A percentile compares a stretch with the other conserved stretches of the same genome.
These are phyloP conservation scores for Saguinus midas DNA, from an alignment of 2,113 vertebrate species.

Conservation along the genomic window DNA sequence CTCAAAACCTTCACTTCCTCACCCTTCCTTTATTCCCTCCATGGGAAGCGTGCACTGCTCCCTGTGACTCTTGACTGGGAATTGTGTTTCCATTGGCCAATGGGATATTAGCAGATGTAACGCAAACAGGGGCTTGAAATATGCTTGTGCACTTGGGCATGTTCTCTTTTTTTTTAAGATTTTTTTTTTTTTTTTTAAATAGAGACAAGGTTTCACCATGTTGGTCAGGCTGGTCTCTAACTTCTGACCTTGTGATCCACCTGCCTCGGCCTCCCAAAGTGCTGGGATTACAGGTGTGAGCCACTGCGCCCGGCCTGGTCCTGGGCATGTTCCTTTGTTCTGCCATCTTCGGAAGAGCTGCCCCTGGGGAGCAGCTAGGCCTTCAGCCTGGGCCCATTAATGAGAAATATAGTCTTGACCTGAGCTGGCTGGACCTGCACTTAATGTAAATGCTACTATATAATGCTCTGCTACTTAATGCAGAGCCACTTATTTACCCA, in stretches of 20 bases:
- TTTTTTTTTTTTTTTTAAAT: no score
- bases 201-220: no score
- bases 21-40: no score
- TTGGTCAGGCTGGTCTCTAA: no score
- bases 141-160: not conserved
- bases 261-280: no score
- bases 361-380: not conserved
- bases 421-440: not conserved
- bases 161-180: not conserved
- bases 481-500: not conserved
- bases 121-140: not conserved
- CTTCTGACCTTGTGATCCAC: no score
- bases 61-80: not conserved
- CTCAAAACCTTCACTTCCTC: not conserved
- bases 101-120: not conserved
- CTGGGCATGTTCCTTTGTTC: not conserved
- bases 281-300: no score
- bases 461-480: not conserved
- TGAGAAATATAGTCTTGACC: not conserved
- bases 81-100: not conserved
- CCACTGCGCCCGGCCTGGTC: no score
- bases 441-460: not conserved
- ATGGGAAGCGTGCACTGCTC: not conserved
- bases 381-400: not conserved
- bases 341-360: not conserved